Evolutionary conservation across 2,888 invertebrate genomes (phyloP), one percentile per base, ranked within the genome.

Genomic region (Philaethria dido): DNA sequence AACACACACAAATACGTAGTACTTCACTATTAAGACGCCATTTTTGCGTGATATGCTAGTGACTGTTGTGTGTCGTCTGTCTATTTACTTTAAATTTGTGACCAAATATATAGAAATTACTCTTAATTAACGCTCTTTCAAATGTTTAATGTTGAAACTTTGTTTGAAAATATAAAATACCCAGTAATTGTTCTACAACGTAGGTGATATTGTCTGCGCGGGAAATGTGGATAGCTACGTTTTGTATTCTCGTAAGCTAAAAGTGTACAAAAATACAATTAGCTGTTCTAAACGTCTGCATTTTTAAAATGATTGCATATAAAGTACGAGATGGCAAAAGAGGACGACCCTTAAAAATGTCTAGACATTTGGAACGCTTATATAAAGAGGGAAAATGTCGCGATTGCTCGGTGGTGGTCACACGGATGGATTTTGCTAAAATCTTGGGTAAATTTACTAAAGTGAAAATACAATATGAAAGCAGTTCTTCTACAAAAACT

Each of bases 391-490:
- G 82, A 71, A 89, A 91, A 81, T 92, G 92, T 78, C 88, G 85
- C 45, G 91, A 92, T 50, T 92, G 90, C 79, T 80, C 87, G 69
- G 90, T 93, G 67, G 83, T 87, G 66, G 85, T 92, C 66, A 89
- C 88, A 72, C 87, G 86, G 71, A 91, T 93, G 92, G 90, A 93
- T 78, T 92, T 92, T 82, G 91, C 89, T 69, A 92, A 88, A 80
- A 92, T 92, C 73, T 79, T 92, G 68, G 92, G 92, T 69, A 92
- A 88, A 85, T 92, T 90, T 77, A 92, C 91, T 6, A 92, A 91
- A 80, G 92, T 92, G 2, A 92, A 92, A 78, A 92, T 92, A 54
- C 89, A 92, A 69, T 92, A 90, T 75, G 92, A 92, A 80, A 89
- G 82, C 68, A 84, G 79, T 75, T 75, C 83, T 5, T 78, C 85